Evolutionary conservation across 2,888 invertebrate species (phyloP).

Genomic region (Flabesymbios commensalis): DNA sequence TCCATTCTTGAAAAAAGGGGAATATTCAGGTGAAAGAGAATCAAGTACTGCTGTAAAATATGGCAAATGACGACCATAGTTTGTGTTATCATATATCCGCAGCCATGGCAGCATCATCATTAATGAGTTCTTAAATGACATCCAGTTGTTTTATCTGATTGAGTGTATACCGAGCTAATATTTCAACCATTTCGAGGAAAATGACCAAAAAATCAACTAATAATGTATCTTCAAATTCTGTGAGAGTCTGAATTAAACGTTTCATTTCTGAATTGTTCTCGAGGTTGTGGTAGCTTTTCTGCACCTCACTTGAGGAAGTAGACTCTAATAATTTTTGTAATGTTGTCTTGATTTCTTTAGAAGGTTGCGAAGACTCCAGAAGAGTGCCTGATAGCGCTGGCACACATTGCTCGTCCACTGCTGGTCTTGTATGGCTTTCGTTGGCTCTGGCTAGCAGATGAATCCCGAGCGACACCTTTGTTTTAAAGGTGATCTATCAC

Average conservation of each 20-base stretch:
- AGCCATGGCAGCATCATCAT: not conserved
- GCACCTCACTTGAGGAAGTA: not conserved
- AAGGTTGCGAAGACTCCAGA: not conserved
- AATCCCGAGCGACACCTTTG: not conserved
- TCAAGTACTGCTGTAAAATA: not conserved
- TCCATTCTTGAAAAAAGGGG: too few relatives aligned
- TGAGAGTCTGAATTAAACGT: not conserved
- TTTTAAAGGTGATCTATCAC: too few relatives aligned
- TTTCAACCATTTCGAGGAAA: not conserved
- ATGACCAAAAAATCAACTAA: not conserved
- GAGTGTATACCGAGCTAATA: not conserved
- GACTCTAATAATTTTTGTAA: not conserved
- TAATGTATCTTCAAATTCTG: too few relatives aligned
- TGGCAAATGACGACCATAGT: not conserved
- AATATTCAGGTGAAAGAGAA: not conserved
- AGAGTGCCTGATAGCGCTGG: not conserved
- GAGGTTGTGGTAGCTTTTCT: not conserved
- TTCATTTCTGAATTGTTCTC: not conserved
- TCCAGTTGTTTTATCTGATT: not conserved
- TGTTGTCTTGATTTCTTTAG: not conserved
- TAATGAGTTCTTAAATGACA: not conserved
- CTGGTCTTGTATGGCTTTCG: not conserved
- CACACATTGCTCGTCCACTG: not conserved
- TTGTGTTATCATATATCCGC: not conserved
- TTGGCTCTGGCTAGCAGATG: not conserved